Evolutionary conservation across 2,888 invertebrate species (phyloP).

Genomic region (Lasioglossum leucozonium): DNA sequence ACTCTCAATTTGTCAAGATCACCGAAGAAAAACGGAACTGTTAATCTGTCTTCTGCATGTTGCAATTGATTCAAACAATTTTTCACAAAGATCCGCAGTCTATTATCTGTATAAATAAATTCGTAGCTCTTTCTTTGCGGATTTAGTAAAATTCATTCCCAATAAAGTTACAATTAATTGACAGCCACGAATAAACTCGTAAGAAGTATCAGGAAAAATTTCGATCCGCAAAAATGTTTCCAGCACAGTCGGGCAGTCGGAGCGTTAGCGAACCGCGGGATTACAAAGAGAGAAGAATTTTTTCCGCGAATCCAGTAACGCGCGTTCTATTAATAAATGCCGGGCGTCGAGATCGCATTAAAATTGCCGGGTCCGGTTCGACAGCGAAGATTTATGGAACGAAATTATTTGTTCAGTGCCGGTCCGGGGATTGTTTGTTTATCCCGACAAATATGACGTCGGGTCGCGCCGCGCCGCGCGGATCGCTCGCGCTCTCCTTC

Average conservation of each 20-base stretch:
- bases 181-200: not conserved
- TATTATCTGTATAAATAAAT: too few species aligned
- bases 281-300: not conserved
- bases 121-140: too few species aligned
- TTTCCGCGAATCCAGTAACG: not conserved
- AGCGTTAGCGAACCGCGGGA: not conserved
- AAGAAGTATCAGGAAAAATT: not conserved
- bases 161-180: not conserved
- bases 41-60: too few species aligned
- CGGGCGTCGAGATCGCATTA: not conserved
- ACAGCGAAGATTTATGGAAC: not conserved
- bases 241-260: not conserved
- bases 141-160: not conserved
- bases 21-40: too few species aligned
- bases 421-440: conserved; percentile 26
- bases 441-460: conserved; percentile 15
- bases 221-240: not conserved
- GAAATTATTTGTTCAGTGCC: conserved; percentile 37
- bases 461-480: too few species aligned
- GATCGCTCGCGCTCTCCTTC: not conserved
- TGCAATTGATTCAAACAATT: too few species aligned
- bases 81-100: too few species aligned
- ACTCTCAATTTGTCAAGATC: too few species aligned
- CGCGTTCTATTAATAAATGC: conserved; percentile 11
- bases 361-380: not conserved